Percentiles rank a stretch among this genome's conserved stretches.
Evolutionary conservation across 2,797 vertebrate genomes (phyloP).

Genomic region (Hapalemur alaotrensis): DNA sequence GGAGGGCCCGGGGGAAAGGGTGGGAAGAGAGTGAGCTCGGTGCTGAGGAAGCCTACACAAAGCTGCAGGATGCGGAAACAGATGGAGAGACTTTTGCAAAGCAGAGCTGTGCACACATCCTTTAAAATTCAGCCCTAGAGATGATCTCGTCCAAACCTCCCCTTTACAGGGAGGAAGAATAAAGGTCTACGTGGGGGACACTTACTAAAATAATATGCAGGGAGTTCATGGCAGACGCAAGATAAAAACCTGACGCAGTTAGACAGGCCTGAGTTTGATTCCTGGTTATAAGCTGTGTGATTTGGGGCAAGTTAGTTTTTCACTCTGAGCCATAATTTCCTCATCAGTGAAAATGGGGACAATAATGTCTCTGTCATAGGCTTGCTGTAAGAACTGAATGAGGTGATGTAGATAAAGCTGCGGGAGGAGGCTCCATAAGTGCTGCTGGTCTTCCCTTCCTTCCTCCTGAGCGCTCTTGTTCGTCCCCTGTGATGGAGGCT

Average conservation of each 20-base stretch:
- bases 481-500: neutral
- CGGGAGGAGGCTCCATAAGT: neutral
- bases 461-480: neutral
- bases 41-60: neutral
- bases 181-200: neutral
- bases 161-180: neutral
- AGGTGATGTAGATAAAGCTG: neutral
- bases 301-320: neutral
- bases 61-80: neutral
- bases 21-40: rapidly evolving
- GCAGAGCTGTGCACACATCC: neutral
- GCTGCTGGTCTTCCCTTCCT: neutral
- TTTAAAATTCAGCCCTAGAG: neutral
- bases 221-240: neutral
- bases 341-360: neutral
- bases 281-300: neutral
- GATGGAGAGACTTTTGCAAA: neutral
- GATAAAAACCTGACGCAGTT: neutral
- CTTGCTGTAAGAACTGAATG: neutral
- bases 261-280: neutral
- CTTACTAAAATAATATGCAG: neutral
- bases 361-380: neutral
- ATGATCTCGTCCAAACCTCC: neutral
- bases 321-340: neutral
- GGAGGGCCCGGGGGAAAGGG: neutral